Evolutionary conservation across 2,888 invertebrate genomes (phyloP).

Genomic region (Sceliomorpha sp.): DNA sequence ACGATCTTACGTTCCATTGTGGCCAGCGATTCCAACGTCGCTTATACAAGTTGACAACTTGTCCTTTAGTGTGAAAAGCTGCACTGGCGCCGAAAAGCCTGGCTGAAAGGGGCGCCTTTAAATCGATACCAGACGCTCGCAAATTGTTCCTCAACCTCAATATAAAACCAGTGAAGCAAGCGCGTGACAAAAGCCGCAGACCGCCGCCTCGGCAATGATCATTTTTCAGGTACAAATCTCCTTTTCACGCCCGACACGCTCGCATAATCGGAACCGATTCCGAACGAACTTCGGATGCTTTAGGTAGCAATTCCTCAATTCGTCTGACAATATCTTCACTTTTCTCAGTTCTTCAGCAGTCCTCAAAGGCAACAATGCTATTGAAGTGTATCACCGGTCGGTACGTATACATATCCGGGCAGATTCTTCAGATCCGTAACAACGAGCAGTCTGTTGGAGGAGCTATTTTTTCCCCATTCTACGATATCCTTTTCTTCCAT

Average conservation of each 20-base stretch:
- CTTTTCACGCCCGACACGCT: constrained; percentile 56
- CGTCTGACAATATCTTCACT: constrained; percentile 39
- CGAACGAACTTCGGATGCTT: constrained; percentile 33
- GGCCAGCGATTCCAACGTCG: neutral
- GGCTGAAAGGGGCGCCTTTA: constrained; percentile 44
- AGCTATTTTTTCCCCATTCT: constrained; percentile 27
- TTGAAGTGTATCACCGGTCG: constrained; percentile 35
- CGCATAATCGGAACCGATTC: constrained; percentile 36
- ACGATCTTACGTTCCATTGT: constrained; percentile 21
- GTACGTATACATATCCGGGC: constrained; percentile 25
- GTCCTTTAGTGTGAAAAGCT: constrained; percentile 18
- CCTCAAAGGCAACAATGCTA: constrained; percentile 33
- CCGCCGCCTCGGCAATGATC: constrained; percentile 61
- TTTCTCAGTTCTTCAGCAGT: constrained; percentile 32
- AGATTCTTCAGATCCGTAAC: constrained; percentile 30
- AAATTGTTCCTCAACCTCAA: constrained; percentile 66
- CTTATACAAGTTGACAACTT: constrained; percentile 17
- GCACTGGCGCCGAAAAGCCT: constrained; percentile 30
- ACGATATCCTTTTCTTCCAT: constrained; percentile 32
- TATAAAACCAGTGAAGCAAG: constrained; percentile 59
- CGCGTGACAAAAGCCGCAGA: constrained; percentile 61
- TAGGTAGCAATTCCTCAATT: constrained; percentile 52
- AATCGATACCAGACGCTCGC: constrained; percentile 56
- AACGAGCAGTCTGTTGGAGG: constrained; percentile 20
- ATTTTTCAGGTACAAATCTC: constrained; percentile 61